phyloP scores from a whole-genome alignment of 1,140 invertebrate genomes.

The Idris sp. region DNA sequence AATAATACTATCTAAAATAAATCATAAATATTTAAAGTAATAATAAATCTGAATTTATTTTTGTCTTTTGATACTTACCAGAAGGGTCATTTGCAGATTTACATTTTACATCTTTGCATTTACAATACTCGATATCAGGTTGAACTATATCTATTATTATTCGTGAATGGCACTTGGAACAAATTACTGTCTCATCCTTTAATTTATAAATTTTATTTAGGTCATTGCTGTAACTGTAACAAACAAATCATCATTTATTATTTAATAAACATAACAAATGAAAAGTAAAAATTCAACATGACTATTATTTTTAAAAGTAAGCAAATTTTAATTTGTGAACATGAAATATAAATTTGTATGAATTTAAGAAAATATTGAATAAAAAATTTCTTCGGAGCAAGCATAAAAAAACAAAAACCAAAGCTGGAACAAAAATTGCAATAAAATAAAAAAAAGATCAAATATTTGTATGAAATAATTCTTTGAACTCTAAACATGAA shows the following conservation, averaged over 20 bases:
- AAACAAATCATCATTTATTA: neutral
- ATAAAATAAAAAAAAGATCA: too few relatives aligned
- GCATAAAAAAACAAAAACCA: too few relatives aligned
- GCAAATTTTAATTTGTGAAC: too few relatives aligned
- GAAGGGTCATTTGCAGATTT: conserved; percentile 2
- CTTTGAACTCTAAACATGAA: too few relatives aligned
- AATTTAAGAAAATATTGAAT: too few relatives aligned
- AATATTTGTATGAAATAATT: too few relatives aligned
- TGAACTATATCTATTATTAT: conserved; percentile 80
- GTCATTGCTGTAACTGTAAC: conserved; percentile 75
- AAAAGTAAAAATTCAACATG: too few relatives aligned
- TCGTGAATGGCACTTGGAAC: conserved; percentile 80
- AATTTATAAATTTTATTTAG: conserved; percentile 78
- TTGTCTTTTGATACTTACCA: too few relatives aligned
- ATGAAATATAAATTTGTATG: too few relatives aligned
- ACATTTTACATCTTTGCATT: conserved; percentile 62
- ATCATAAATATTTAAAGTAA: neutral
- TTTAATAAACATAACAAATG: neutral
- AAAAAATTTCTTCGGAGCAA: too few relatives aligned
- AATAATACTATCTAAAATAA: neutral
- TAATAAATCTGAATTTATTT: neutral
- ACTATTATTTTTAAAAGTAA: too few relatives aligned
- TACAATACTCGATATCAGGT: conserved; percentile 79
- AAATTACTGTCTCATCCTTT: conserved; percentile 80
- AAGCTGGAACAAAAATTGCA: too few relatives aligned